These are phyloP conservation scores for Lordiphosa andalusiaca DNA, from an alignment of 2,888 invertebrate genomes.

Conservation along the genomic window DNA sequence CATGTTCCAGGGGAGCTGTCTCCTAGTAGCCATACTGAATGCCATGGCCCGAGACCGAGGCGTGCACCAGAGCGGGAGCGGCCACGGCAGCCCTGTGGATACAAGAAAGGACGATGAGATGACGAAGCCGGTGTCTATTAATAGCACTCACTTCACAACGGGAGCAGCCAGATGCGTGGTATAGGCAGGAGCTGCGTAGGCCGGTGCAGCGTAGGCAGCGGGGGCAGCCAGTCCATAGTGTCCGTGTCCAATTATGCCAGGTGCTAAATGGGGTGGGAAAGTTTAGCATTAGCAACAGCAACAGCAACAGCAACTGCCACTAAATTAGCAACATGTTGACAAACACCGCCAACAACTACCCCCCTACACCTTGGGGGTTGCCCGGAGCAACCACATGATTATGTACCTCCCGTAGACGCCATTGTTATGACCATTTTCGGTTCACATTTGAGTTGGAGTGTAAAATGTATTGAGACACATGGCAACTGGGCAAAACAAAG, in stretches of 20 bases:
- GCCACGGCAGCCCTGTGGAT: constrained; percentile 74
- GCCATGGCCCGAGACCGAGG: constrained; percentile 80
- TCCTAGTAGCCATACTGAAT: constrained; percentile 79
- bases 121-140: constrained; percentile 34
- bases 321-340: constrained; percentile 29
- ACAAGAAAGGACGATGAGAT: not conserved
- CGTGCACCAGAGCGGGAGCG: constrained; percentile 79
- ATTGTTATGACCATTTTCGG: constrained; percentile 2
- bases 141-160: constrained; percentile 76
- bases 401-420: not conserved
- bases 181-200: constrained; percentile 54
- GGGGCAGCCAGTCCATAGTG: constrained; percentile 56
- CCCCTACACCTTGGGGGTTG: constrained; percentile 16
- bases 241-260: constrained; percentile 70
- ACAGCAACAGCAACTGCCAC: not conserved
- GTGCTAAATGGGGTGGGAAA: constrained; percentile 41
- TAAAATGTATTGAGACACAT: constrained; percentile 10
- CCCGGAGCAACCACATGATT: constrained; percentile 27
- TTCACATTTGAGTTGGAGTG: constrained; percentile 4
- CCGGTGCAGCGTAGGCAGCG: constrained; percentile 39
- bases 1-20: constrained; percentile 10
- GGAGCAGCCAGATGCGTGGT: constrained; percentile 76
- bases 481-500: constrained; percentile 6
- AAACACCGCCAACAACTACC: not conserved
- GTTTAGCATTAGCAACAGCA: constrained; percentile 5